Base-by-base conservation (phyloP, 2,888 invertebrate genomes). In the Stomorhina lunata region DNA sequence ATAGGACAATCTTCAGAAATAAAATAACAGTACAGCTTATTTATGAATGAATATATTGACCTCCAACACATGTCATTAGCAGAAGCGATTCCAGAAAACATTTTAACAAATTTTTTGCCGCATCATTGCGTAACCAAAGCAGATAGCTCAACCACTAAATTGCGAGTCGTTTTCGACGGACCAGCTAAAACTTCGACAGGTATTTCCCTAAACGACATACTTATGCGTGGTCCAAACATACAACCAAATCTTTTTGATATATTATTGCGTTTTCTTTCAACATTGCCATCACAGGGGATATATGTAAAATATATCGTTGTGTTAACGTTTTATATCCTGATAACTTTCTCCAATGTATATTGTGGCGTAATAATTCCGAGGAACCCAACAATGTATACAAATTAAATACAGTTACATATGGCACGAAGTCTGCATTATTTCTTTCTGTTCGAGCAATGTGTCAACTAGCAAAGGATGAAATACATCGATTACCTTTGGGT, bases 61-160 rank as follows among this genome's bases (percentile, higher is more conserved):
- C 61, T 80, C 9, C 12, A 59, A 0, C 69, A 80, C 22, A 80
- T 80, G 75, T 71, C 71, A 1, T 22, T 20, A 22, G 37, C 66
- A 5, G 17, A 37, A 22, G 7, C 4, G 0, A 50, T 57, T 32
- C 48, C 55, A 15, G 2, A 34, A 4, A 40, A 37, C 1, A 10
- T 22, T 9, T 10, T 7, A 29, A 25, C 10, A 17, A 34, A 69
- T 61, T 81, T 76, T 65, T n/a, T 72, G 6, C 72, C 72, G 1
- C 81, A 77, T 25, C 75, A 80, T 17, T 80, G 77, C 29, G 71
- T 80, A n/a, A 4, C 40, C 4, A 73, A 75, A 34, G 53, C 15
- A 2, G 48, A 48, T 12, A 65, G 65, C n/a, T 15, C 48, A 29
- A 48, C 63, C 4, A 63, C 43, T 1, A 63, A 63, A 43, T 29